These are phyloP conservation scores for Nothocercus julius DNA, from an alignment of 2,113 vertebrate species.

Conservation along the genomic window DNA sequence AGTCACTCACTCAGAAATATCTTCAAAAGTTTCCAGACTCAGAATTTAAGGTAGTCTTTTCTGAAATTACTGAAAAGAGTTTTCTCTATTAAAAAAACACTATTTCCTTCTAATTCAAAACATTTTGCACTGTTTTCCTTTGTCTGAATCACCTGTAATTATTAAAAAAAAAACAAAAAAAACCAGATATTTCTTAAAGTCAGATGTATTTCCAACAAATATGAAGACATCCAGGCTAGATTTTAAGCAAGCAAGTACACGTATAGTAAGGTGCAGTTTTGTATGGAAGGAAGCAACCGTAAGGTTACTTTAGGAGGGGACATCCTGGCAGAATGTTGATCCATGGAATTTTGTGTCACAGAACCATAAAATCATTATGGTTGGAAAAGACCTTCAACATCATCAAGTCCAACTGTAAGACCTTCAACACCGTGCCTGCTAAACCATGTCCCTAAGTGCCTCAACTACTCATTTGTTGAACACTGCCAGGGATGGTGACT, in stretches of 20 bases:
- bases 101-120: not conserved
- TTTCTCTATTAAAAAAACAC: not conserved
- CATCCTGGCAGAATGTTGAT: not conserved
- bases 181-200: not conserved
- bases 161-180: not conserved
- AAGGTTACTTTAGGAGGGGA: not conserved
- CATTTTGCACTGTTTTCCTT: not conserved
- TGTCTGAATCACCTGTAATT: not conserved
- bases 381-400: no score
- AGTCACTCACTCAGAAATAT: not conserved
- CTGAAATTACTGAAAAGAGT: not conserved
- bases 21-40: not conserved
- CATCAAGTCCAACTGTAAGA: no score
- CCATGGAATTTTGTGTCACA: not conserved
- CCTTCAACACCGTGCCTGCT: no score
- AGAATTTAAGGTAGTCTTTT: not conserved
- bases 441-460: no score
- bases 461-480: no score
- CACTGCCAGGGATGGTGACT: no score
- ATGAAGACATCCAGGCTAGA: not conserved
- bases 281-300: not conserved
- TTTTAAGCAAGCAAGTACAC: not conserved
- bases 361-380: no score
- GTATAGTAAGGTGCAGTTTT: not conserved
- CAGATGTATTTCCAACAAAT: not conserved